A percentile compares a stretch with the other conserved stretches of the same genome.
Conservation (phyloP, 2,888 invertebrate species). For the Parnassius mnemosyne region DNA sequence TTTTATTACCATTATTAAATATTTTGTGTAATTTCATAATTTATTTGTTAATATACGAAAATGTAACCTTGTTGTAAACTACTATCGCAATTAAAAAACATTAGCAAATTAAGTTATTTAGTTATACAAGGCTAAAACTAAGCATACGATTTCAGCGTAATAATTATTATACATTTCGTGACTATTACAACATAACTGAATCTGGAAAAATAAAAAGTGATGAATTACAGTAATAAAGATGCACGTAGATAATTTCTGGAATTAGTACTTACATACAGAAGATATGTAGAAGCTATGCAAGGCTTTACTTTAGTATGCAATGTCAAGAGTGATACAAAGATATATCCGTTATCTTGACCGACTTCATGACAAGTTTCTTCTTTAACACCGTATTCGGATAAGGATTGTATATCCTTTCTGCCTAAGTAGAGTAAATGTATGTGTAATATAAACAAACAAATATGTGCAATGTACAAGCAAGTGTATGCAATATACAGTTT, state of each 20-base stretch:
- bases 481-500: too few species aligned
- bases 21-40: neutral
- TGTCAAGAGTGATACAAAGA: slow-evolving; percentile 55
- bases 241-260: slow-evolving; percentile 27
- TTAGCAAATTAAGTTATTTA: slow-evolving; percentile 19
- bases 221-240: slow-evolving; percentile 1
- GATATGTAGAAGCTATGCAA: slow-evolving; percentile 19
- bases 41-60: neutral
- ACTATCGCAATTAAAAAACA: slow-evolving; percentile 11
- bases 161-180: slow-evolving; percentile 2
- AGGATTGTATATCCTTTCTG: slow-evolving; percentile 9
- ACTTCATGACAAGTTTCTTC: slow-evolving; percentile 47
- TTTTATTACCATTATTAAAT: too few species aligned
- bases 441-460: neutral
- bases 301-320: slow-evolving; percentile 38
- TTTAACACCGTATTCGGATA: slow-evolving; percentile 33
- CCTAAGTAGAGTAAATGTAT: slow-evolving; percentile 26
- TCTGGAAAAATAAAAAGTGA: slow-evolving; percentile 2
- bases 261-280: slow-evolving; percentile 18
- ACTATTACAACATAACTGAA: neutral
- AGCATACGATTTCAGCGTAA: neutral
- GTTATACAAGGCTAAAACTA: slow-evolving; percentile 8
- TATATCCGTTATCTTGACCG: slow-evolving; percentile 63
- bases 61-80: slow-evolving; percentile 8
- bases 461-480: neutral